These are phyloP conservation scores for Thereva nobilitata DNA, from an alignment of 2,888 invertebrate genomes.

Conservation along the genomic window DNA sequence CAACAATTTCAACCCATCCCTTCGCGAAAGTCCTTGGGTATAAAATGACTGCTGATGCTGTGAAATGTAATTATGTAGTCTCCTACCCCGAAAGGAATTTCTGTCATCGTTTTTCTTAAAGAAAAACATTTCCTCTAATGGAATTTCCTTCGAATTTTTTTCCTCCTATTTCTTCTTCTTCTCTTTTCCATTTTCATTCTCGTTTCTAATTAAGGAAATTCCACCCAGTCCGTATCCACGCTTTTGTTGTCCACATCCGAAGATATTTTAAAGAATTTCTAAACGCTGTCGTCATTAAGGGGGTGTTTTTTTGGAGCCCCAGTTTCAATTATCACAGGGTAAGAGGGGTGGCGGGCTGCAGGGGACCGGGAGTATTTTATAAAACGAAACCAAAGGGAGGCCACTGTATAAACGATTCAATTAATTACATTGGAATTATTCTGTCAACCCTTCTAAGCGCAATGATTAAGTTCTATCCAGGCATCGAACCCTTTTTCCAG, in stretches of 20 bases:
- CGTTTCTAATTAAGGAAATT: constrained; percentile 13
- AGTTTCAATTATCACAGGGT: constrained; percentile 8
- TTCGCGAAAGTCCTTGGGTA: too few relatives aligned
- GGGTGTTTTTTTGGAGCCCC: neutral
- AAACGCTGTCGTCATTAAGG: neutral
- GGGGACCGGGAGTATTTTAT: neutral
- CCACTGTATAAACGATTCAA: neutral
- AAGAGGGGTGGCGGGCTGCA: neutral
- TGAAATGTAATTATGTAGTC: constrained; percentile 38
- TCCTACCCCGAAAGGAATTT: constrained; percentile 6
- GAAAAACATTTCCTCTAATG: neutral
- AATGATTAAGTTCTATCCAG: constrained; percentile 6
- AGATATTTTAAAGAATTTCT: neutral
- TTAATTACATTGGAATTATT: constrained; percentile 16
- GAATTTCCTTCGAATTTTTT: neutral
- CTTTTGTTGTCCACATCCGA: neutral
- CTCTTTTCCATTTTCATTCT: neutral
- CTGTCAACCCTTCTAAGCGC: neutral
- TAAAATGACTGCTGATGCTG: constrained; percentile 7
- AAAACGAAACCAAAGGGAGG: neutral
- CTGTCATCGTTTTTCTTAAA: neutral
- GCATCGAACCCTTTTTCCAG: neutral
- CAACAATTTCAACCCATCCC: too few relatives aligned
- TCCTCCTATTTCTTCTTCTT: neutral
- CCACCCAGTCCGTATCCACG: neutral